phyloP scores from a whole-genome alignment of 92 coral and sea anemone genomes.

The Zoanthus solanderi region DNA sequence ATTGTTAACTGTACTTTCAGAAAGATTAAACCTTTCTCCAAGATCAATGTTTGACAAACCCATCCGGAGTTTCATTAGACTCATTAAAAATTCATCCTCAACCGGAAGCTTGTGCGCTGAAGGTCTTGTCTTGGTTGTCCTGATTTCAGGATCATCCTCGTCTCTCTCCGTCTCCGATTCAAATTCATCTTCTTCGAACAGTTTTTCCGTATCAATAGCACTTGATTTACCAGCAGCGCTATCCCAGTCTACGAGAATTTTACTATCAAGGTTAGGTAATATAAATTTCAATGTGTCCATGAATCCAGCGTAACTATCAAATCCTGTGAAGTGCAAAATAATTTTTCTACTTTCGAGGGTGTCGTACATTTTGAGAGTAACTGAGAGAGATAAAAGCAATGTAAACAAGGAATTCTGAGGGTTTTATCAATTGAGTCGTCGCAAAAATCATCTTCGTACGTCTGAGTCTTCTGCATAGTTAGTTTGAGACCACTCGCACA shows the following conservation, averaged over 20 bases:
- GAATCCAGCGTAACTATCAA: conserved; percentile 41
- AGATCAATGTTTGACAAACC: conserved; percentile 57
- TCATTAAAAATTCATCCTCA: conserved; percentile 66
- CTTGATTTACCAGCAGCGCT: background rate
- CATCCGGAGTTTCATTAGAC: conserved; percentile 65
- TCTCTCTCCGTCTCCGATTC: background rate
- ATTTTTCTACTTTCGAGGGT: background rate
- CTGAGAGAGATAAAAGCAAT: conserved; percentile 28
- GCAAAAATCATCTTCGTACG: conserved; percentile 59
- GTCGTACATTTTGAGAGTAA: conserved; percentile 59
- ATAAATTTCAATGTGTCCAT: conserved; percentile 1
- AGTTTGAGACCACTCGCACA: conserved; percentile 4
- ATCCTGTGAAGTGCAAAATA: background rate
- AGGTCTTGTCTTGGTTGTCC: conserved; percentile 31
- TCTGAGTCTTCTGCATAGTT: conserved; percentile 58
- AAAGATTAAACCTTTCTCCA: conserved; percentile 66
- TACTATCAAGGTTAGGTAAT: conserved; percentile 48
- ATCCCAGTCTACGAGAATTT: conserved; percentile 48
- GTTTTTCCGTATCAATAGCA: conserved; percentile 50
- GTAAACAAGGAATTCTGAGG: conserved; percentile 12
- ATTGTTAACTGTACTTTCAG: conserved; percentile 58
- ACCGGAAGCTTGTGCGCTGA: conserved; percentile 54
- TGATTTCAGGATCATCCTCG: conserved; percentile 12
- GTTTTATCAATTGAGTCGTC: conserved; percentile 16
- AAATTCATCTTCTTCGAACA: conserved; percentile 27